Percentiles rank a stretch among this genome's conserved stretches.
Evolutionary conservation across 2,113 vertebrate species (phyloP).

Genomic region (Pyxicephalus adspersus): DNA sequence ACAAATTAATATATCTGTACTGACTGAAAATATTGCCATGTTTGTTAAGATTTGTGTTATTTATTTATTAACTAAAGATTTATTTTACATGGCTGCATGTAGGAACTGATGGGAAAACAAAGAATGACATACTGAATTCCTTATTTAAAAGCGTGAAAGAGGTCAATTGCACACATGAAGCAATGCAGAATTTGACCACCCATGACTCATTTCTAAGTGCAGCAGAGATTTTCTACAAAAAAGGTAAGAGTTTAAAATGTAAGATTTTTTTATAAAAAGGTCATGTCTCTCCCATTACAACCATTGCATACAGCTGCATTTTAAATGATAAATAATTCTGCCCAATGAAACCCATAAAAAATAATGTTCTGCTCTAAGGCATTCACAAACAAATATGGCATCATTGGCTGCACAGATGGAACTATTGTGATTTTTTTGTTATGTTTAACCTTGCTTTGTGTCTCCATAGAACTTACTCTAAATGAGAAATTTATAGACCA

Average conservation of each 20-base stretch:
- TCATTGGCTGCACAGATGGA: too few species aligned
- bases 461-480: slow-evolving; percentile 13
- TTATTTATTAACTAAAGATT: not conserved
- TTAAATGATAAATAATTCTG: not conserved
- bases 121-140: not conserved
- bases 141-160: not conserved
- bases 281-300: not conserved
- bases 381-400: too few species aligned
- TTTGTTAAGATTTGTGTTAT: too few species aligned
- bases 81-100: not conserved
- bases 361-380: too few species aligned
- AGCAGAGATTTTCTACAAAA: slow-evolving; percentile 33
- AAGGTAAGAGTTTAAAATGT: slow-evolving; percentile 15
- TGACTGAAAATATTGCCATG: too few species aligned
- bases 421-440: too few species aligned
- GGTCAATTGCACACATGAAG: slow-evolving; percentile 1
- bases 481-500: not conserved
- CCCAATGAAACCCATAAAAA: not conserved
- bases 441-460: not conserved
- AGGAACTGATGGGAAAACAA: slow-evolving; percentile 16
- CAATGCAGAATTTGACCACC: not conserved
- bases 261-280: too few species aligned
- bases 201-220: not conserved
- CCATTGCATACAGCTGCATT: not conserved
- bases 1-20: too few species aligned